phyloP scores from a whole-genome alignment of 2,113 vertebrate species.

The Platichthys flesus region DNA sequence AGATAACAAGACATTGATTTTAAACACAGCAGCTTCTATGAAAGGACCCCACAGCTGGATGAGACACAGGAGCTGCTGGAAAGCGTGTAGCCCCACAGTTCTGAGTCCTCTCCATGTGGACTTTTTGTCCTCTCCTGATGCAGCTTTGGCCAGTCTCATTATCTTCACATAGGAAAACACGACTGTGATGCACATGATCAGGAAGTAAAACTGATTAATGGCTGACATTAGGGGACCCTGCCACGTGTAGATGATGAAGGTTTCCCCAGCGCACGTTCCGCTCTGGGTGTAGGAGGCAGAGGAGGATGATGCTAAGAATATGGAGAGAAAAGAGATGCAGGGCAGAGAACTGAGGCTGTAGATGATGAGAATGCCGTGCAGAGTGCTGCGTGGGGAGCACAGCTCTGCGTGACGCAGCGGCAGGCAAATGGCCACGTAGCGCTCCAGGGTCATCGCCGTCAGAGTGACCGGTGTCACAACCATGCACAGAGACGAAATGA shows the following conservation, averaged over 20 bases:
- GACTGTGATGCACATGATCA: constrained; percentile 59
- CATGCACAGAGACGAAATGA: not conserved
- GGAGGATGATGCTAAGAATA: constrained; percentile 6
- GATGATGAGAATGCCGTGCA: constrained; percentile 50
- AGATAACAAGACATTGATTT: too few relatives aligned
- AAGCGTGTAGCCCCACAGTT: too few relatives aligned
- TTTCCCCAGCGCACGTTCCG: constrained; percentile 1
- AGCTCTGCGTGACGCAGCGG: constrained; percentile 62
- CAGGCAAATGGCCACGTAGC: constrained; percentile 68
- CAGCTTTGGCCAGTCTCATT: constrained; percentile 17
- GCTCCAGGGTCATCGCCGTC: constrained; percentile 69
- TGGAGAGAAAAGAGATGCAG: constrained; percentile 3
- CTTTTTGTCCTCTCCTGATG: too few relatives aligned
- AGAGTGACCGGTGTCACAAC: constrained; percentile 56
- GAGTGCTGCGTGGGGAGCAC: constrained; percentile 26
- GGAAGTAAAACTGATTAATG: constrained; percentile 54
- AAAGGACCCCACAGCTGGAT: constrained; percentile 60
- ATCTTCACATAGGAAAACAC: constrained; percentile 65
- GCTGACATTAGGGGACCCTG: constrained; percentile 50
- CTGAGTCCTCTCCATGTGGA: too few relatives aligned
- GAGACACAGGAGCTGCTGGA: too few relatives aligned
- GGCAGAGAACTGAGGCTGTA: constrained; percentile 38
- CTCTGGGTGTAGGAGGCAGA: constrained; percentile 1
- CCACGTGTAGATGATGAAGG: constrained; percentile 47
- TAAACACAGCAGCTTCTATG: constrained; percentile 31